phyloP scores from a whole-genome alignment of 1,140 invertebrate genomes.

The Bombus turneri region DNA sequence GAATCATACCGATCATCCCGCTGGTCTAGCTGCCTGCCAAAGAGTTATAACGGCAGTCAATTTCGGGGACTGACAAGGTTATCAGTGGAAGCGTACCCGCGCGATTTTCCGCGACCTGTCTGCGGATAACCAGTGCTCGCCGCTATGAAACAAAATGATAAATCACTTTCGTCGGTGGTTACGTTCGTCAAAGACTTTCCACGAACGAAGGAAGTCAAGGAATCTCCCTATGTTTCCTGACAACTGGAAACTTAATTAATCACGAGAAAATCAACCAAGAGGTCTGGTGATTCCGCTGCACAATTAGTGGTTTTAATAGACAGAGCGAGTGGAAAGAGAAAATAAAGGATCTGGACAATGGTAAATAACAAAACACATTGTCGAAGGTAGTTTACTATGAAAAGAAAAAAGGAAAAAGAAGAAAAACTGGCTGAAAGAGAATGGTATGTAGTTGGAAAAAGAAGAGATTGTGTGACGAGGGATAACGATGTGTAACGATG shows the following conservation, averaged over 20 bases:
- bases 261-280: background rate
- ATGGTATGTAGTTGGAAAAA: no score
- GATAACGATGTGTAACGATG: no score
- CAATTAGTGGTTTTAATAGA: slow-evolving; percentile 1
- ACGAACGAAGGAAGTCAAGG: background rate
- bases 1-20: background rate
- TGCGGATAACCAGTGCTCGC: background rate
- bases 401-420: no score
- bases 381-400: background rate
- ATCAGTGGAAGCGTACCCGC: background rate
- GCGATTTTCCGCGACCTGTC: background rate
- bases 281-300: background rate
- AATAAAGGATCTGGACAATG: no score
- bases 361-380: background rate
- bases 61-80: slow-evolving; percentile 1
- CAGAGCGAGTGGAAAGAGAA: background rate
- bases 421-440: no score
- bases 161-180: slow-evolving; percentile 7
- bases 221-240: background rate
- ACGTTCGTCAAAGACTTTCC: slow-evolving; percentile 27
- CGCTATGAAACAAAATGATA: slow-evolving; percentile 16
- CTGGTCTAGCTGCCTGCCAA: background rate
- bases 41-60: background rate
- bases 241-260: slow-evolving; percentile 27
- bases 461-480: no score